A percentile compares a stretch with the other conserved stretches of the same genome.
phyloP scores from a whole-genome alignment of 2,797 vertebrate species.

The Mastacembelus armatus region DNA sequence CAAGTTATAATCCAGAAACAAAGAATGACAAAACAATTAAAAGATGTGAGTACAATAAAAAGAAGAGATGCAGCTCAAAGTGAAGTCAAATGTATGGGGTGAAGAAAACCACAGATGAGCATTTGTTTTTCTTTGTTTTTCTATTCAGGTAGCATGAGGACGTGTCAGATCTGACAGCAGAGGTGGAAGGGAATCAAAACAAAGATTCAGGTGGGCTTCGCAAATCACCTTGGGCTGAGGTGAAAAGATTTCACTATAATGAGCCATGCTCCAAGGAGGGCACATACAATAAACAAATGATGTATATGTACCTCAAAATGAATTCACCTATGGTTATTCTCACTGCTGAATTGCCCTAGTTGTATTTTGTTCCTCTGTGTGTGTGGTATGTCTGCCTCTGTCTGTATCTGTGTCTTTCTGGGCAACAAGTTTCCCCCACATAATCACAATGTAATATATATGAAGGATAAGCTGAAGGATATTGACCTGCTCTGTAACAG shows the following conservation, averaged over 20 bases:
- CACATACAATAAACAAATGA: conserved; percentile 30
- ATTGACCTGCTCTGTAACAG: conserved; percentile 43
- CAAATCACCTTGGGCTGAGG: not conserved
- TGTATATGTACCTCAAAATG: conserved; percentile 21
- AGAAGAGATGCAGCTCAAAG: not conserved
- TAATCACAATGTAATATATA: conserved; percentile 49
- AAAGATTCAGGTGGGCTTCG: conserved; percentile 25
- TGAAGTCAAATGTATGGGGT: not conserved
- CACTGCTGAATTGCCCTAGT: conserved; percentile 28
- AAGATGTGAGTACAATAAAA: not conserved
- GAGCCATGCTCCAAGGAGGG: not conserved
- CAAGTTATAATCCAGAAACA: conserved; percentile 11
- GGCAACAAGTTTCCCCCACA: conserved; percentile 20
- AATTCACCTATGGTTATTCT: conserved; percentile 29
- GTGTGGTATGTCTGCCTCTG: conserved; percentile 3
- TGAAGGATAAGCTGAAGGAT: conserved; percentile 31
- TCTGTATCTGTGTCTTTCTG: conserved; percentile 21
- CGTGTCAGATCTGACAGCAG: conserved; percentile 9
- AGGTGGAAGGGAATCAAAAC: not conserved
- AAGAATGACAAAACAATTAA: not conserved
- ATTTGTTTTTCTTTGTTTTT: conserved; percentile 23
- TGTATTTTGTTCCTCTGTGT: conserved; percentile 25
- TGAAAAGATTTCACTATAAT: conserved; percentile 27
- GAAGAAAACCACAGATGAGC: not conserved
- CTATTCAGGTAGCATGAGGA: not conserved